Percentiles rank a stretch among this genome's conserved stretches.
phyloP scores from a whole-genome alignment of 2,888 invertebrate species.

The Aphidoletes aphidimyza region DNA sequence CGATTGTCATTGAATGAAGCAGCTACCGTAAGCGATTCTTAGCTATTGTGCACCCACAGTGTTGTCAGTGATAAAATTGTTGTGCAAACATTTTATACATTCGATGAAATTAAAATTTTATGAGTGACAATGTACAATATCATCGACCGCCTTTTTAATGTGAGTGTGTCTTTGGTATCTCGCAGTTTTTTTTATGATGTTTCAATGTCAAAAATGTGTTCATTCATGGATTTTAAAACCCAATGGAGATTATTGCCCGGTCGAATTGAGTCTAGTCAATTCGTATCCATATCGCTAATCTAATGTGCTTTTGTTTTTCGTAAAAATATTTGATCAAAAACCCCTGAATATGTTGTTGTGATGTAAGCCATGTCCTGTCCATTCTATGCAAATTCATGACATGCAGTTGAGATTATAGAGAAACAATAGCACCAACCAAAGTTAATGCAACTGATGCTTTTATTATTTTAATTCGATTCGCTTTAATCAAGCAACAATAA shows the following conservation, averaged over 20 bases:
- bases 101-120: slow-evolving; percentile 54
- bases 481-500: slow-evolving; percentile 26
- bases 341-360: neutral
- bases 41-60: neutral
- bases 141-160: neutral
- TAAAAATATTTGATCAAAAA: slow-evolving; percentile 41
- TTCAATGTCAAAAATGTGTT: neutral
- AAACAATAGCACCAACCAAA: neutral
- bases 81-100: slow-evolving; percentile 52
- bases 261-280: neutral
- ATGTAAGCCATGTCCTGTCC: neutral
- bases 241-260: too few relatives aligned
- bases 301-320: neutral
- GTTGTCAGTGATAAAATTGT: slow-evolving; percentile 9
- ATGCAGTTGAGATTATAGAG: neutral
- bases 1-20: neutral
- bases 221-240: too few relatives aligned
- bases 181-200: slow-evolving; percentile 10
- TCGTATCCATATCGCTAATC: neutral
- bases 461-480: slow-evolving; percentile 22
- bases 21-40: slow-evolving; percentile 19
- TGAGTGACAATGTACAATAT: slow-evolving; percentile 41
- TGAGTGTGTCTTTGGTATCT: neutral
- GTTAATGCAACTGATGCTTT: neutral
- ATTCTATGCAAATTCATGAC: neutral